Evolutionary conservation across 1,140 invertebrate genomes (phyloP), one percentile per base, ranked within the genome.

Genomic region (Drosophila lini): DNA sequence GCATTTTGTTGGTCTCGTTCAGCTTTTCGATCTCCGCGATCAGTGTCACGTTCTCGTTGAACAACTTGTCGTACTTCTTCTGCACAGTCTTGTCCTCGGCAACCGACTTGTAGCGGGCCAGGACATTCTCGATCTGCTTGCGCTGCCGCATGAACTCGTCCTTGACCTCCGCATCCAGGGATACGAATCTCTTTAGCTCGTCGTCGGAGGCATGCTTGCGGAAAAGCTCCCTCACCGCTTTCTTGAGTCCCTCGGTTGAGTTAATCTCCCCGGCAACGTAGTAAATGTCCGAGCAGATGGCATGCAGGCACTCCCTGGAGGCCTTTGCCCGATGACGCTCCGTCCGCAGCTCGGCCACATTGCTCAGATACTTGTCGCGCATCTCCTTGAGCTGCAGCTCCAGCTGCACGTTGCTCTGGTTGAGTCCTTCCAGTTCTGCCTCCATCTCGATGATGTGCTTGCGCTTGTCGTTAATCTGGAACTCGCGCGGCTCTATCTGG

Each of bases 401-500:
- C 86, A 95, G 92, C 82, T 94, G 93, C 3, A 93, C 93, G 57
- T 95, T 95, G 5, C 93, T 94, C 73, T 94, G 94, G 71, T 95
- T 94, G 36, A 95, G 93, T 48, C 93, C 93, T 38, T 94, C 93
- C 41, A 96, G 84, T 74, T 96, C 95, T n/a, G 78, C 65, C 77
- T 96, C 95, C 94, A 96, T 94, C 65, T 97, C 95, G 53, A 94
- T 93, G 45, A 97, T 97, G 90, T 97, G 96, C 41, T 96, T 94
- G 74, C 96, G 96, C 92, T 97, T 95, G 47, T 96, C 95, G 84
- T 95, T 95, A 47, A 98, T 98, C 80, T 95, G 95, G 40, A 94
- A 93, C 77, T 98, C 96, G 69, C 96, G 94, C 1, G 97, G 97
- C 83, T 97, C 96, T 80, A 98, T 96, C 93, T 97, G 95, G 93